phyloP scores from a whole-genome alignment of 35 echinoderm and acorn worm species.

The Strongylocentrotus purpuratus region DNA sequence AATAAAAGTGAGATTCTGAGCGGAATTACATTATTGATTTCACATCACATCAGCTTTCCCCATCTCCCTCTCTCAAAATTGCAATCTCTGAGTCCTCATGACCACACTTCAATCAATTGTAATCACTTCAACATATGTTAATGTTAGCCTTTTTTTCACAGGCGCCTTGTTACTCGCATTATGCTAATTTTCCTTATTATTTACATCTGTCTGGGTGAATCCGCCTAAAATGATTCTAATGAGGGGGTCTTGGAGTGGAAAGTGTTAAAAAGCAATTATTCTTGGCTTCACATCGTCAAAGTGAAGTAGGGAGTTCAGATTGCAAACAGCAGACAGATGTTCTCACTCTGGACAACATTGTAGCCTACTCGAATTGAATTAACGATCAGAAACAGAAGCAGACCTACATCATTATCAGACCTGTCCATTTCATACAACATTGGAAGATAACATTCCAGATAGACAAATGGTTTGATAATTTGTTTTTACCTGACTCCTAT shows the following conservation, averaged over 20 bases:
- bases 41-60: conserved; percentile 15
- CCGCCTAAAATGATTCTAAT: conserved; percentile 1
- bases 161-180: neutral
- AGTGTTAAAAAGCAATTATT: neutral
- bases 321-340: conserved; percentile 39
- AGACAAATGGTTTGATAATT: neutral
- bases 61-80: conserved; percentile 28
- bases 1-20: conserved; percentile 31
- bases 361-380: neutral
- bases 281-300: neutral
- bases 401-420: neutral
- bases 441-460: neutral
- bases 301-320: conserved; percentile 12
- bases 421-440: neutral
- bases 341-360: neutral
- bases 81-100: neutral
- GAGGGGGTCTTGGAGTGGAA: neutral
- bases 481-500: neutral
- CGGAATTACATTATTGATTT: conserved; percentile 40
- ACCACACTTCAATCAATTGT: conserved; percentile 31
- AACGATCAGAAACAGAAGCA: neutral
- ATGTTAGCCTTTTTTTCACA: neutral
- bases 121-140: conserved; percentile 36
- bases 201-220: neutral
- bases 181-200: conserved; percentile 17